Percentiles rank a stretch among this genome's conserved stretches.
phyloP scores from a whole-genome alignment of 2,888 invertebrate genomes.

The Mellilla xanthometata region DNA sequence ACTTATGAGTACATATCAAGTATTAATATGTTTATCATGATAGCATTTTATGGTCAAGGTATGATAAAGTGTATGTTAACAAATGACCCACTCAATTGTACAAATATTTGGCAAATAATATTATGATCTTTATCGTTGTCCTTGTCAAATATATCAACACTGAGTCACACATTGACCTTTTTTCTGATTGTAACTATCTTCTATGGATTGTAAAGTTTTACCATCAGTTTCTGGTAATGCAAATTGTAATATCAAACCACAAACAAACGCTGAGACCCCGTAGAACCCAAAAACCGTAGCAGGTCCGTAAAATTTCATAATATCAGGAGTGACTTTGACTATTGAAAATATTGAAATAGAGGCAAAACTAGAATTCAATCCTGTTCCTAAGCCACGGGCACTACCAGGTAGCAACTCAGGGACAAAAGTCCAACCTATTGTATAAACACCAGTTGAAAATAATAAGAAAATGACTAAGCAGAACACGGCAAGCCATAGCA shows the following conservation, averaged over 20 bases:
- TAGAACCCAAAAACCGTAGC: background rate
- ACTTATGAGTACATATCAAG: too few relatives aligned
- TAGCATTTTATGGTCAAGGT: too few relatives aligned
- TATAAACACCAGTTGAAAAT: conserved; percentile 32
- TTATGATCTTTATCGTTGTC: too few relatives aligned
- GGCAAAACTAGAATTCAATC: conserved; percentile 15
- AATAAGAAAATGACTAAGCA: conserved; percentile 9
- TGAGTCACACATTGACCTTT: too few relatives aligned
- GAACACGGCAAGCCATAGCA: conserved; percentile 5
- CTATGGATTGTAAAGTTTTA: conserved; percentile 81
- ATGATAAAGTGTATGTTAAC: too few relatives aligned
- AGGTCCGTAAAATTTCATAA: background rate
- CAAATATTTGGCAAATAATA: too few relatives aligned
- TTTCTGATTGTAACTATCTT: conserved; percentile 46
- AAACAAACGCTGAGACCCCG: background rate
- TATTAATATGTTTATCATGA: too few relatives aligned
- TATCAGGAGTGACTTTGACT: conserved; percentile 15
- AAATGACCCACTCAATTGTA: too few relatives aligned
- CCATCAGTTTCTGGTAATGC: conserved; percentile 46
- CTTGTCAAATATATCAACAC: conserved; percentile 4
- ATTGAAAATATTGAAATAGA: conserved; percentile 8
- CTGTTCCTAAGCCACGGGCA: conserved; percentile 42
- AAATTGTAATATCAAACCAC: conserved; percentile 25
- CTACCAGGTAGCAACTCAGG: conserved; percentile 42
- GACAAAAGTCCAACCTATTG: conserved; percentile 42